phyloP scores from a whole-genome alignment of 2,797 vertebrate species.

The Dipus sagitta region DNA sequence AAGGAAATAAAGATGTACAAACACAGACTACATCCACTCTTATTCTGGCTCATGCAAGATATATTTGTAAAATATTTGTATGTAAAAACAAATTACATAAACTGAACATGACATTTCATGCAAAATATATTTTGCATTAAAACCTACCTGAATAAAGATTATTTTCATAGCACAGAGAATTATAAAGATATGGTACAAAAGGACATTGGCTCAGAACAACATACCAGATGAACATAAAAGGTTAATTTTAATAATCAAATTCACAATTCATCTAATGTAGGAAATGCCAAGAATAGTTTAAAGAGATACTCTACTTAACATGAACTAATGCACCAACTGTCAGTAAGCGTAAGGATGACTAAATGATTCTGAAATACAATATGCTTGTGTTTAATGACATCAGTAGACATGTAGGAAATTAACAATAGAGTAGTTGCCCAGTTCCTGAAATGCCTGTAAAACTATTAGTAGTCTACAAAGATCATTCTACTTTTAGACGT shows the following conservation, averaged over 20 bases:
- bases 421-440: conserved; percentile 90
- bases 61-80: conserved; percentile 80
- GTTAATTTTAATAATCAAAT: conserved; percentile 90
- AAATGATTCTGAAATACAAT: conserved; percentile 91
- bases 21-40: conserved; percentile 48
- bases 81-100: conserved; percentile 69
- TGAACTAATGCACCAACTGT: conserved; percentile 93
- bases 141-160: conserved; percentile 72
- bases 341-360: conserved; percentile 91
- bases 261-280: conserved; percentile 87
- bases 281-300: conserved; percentile 84
- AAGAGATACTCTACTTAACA: conserved; percentile 85
- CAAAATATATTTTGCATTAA: conserved; percentile 74
- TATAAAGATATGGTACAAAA: conserved; percentile 75
- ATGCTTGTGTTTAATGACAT: conserved; percentile 93
- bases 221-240: conserved; percentile 86
- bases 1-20: conserved; percentile 42
- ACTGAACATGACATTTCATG: conserved; percentile 62
- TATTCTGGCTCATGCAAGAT: conserved; percentile 70
- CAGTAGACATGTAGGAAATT: conserved; percentile 92
- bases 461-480: conserved; percentile 75
- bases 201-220: conserved; percentile 86
- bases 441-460: conserved; percentile 88
- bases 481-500: conserved; percentile 76
- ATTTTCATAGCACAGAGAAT: conserved; percentile 57